Evolutionary conservation across 2,797 vertebrate species (phyloP).

Genomic region (Lutjanus argentimaculatus): DNA sequence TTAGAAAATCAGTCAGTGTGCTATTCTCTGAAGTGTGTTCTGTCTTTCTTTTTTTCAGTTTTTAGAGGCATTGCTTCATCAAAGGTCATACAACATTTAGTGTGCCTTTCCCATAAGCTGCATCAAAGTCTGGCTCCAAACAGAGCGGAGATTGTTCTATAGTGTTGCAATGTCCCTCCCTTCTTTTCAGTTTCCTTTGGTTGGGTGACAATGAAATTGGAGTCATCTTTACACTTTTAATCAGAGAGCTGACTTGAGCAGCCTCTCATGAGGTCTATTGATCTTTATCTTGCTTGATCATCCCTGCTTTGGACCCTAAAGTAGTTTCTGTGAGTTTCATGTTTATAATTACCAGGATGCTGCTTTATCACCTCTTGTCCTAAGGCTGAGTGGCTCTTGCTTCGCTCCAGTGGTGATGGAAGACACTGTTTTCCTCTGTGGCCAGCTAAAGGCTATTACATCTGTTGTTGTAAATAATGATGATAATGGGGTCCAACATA

Average conservation of each 20-base stretch:
- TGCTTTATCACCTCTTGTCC: conserved; percentile 61
- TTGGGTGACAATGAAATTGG: conserved; percentile 21
- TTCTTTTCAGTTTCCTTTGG: not conserved
- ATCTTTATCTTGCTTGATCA: conserved; percentile 32
- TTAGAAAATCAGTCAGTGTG: too few species aligned
- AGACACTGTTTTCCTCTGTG: conserved; percentile 35
- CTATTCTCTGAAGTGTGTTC: too few species aligned
- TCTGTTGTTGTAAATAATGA: conserved; percentile 48
- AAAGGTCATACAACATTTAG: too few species aligned
- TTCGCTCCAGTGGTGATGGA: conserved; percentile 54
- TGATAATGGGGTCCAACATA: conserved; percentile 18
- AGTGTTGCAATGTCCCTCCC: too few species aligned
- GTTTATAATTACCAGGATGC: conserved; percentile 60
- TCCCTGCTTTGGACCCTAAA: conserved; percentile 18
- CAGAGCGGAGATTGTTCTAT: too few species aligned
- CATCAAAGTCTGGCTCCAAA: too few species aligned
- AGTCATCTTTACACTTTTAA: conserved; percentile 28
- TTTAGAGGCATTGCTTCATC: too few species aligned
- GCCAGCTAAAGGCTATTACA: conserved; percentile 51
- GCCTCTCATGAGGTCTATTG: conserved; percentile 26
- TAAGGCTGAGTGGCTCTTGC: conserved; percentile 43
- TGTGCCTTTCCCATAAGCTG: too few species aligned
- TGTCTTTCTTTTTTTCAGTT: too few species aligned
- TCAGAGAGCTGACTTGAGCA: conserved; percentile 19
- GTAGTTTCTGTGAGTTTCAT: conserved; percentile 43